Base-by-base conservation (phyloP, 2,797 vertebrate species). In the Propithecus perrieri region DNA sequence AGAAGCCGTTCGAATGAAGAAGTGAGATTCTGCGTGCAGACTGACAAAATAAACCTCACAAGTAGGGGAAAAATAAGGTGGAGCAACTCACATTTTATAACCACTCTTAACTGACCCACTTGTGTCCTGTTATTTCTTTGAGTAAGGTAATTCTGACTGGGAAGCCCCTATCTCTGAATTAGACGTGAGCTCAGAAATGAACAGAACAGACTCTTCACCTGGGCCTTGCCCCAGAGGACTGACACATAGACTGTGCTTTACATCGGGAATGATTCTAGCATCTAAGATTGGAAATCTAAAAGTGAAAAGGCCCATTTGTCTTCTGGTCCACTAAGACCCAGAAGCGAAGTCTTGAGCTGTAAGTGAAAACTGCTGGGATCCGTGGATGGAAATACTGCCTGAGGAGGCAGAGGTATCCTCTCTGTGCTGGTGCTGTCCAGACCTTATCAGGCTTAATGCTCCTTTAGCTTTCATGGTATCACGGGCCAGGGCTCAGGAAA, bases 301-400 rank as follows among this genome's bases (percentile, higher is more conserved):
- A 57, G 13, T 12, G 55, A 90, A 79, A 83, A 80, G 41, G 76
- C 28, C 86, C 38, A 1, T 83, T 94, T 81, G n/a, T 91, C 72
- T 93, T 92, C 57, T 33, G 24, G 38, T 43, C 50, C 59, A 11
- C 33, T 18, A 2, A 63, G 96, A 65, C 71, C 90, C 75, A 20
- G 46, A 41, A 46, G 69, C n/a, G 14, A 46, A 48, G 15, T 17
- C 24, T 3, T 26, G 84, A 69, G 17, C 48, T 20, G 1, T 6
- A n/a, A 57, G 3, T 4, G 22, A 33, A 28, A 67, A 61, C 24
- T 0, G 10, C 46, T 24, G 11, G 50, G 59, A 9, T 41, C 30
- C 28, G 1, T 30, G 13, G 0, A 0, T 6, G 71, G 69, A 63
- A 41, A 28, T 4, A 0, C 50, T 17, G 43, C 43, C 48, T 0